Conservation (phyloP, 2,113 vertebrate genomes). For the Festucalex cinctus region DNA sequence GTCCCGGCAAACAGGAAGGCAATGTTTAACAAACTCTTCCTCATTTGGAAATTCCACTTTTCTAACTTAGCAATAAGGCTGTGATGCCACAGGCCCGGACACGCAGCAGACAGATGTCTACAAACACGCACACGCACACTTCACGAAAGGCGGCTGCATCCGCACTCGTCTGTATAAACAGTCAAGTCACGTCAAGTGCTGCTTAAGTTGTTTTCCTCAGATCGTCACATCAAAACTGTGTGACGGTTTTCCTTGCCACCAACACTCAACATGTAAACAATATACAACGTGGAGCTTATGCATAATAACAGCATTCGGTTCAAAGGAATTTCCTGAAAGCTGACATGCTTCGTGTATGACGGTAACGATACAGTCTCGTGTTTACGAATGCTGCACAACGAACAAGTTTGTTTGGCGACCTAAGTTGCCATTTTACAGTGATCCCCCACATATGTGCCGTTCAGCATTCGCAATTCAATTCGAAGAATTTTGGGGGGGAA, state of each 20-base stretch:
- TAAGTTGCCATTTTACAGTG: no score
- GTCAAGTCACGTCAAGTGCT: slow-evolving; percentile 17
- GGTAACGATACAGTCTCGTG: no score
- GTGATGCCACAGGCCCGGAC: slow-evolving; percentile 22
- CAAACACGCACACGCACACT: background rate
- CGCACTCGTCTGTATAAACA: slow-evolving; percentile 15
- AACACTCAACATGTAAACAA: background rate
- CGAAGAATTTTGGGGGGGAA: no score
- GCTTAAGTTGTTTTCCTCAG: background rate
- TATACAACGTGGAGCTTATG: background rate
- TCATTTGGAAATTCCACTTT: slow-evolving; percentile 40
- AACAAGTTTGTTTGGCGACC: no score
- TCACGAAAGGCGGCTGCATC: slow-evolving; percentile 9
- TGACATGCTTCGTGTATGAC: background rate
- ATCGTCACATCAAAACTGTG: slow-evolving; percentile 16
- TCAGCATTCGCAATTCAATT: no score
- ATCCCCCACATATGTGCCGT: no score
- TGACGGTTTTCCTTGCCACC: slow-evolving; percentile 16
- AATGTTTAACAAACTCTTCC: slow-evolving; percentile 9
- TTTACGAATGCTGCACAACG: no score
- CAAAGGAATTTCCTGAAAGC: slow-evolving; percentile 7
- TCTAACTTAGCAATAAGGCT: background rate
- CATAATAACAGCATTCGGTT: slow-evolving; percentile 13
- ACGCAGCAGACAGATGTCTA: slow-evolving; percentile 27
- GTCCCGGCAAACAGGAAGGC: slow-evolving; percentile 4